Evolutionary conservation across 2,797 vertebrate species (phyloP).

Genomic region (Clarias pachynema): DNA sequence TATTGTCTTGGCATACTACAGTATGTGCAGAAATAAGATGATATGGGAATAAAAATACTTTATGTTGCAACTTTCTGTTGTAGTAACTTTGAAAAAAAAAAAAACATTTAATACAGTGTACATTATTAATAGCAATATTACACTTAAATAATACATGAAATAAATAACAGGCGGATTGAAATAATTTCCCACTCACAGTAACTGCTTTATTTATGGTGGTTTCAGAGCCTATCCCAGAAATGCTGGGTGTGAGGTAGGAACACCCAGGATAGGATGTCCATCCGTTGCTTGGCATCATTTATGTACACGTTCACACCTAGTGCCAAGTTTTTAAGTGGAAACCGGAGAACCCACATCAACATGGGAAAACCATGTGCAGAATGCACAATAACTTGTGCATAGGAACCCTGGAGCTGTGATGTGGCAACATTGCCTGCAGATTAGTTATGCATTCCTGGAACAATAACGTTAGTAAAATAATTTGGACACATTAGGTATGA

Average conservation of each 20-base stretch:
- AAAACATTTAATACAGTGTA: background rate
- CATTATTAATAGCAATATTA: background rate
- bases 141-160: background rate
- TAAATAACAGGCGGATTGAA: background rate
- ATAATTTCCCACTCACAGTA: background rate
- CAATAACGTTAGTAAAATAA: background rate
- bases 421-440: background rate
- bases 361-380: background rate
- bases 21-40: background rate
- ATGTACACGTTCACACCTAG: background rate
- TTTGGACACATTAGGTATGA: background rate
- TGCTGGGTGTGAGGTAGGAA: background rate
- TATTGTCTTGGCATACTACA: background rate
- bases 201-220: background rate
- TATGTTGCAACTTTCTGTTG: background rate
- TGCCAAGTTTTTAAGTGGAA: background rate
- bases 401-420: background rate
- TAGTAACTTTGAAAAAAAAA: background rate
- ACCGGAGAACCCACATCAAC: background rate
- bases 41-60: no score
- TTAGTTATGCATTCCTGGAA: background rate
- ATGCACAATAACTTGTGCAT: background rate
- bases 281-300: background rate
- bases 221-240: background rate
- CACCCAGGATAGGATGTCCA: background rate